Percentiles rank a stretch among this genome's conserved stretches.
These are phyloP conservation scores for Ibidorhyncha struthersii DNA, from an alignment of 2,113 vertebrate species.

Conservation along the genomic window DNA sequence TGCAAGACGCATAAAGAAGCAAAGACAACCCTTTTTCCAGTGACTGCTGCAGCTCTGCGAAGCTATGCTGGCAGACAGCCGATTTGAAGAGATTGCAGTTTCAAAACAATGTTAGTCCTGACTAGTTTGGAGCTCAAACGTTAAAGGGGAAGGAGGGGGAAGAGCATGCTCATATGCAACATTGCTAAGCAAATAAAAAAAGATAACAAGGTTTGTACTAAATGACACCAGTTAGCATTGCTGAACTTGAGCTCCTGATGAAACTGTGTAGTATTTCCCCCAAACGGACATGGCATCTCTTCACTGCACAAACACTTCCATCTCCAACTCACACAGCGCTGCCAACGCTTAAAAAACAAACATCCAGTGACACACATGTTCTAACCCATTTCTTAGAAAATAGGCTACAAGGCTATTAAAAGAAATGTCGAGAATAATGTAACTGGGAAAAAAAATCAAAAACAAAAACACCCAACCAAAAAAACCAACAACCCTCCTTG, in stretches of 20 bases:
- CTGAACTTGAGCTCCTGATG: conserved; percentile 15
- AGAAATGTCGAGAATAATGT: conserved; percentile 33
- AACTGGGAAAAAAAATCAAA: background rate
- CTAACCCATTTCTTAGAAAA: conserved; percentile 66
- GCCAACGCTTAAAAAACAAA: conserved; percentile 62
- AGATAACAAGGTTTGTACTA: conserved; percentile 8
- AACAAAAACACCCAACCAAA: background rate
- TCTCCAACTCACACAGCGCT: conserved; percentile 41
- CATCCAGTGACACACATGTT: conserved; percentile 55
- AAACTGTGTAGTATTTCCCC: conserved; percentile 33
- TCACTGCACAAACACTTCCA: conserved; percentile 48
- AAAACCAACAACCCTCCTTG: background rate
- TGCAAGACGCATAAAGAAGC: background rate
- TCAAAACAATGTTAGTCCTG: conserved; percentile 27
- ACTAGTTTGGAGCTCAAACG: background rate
- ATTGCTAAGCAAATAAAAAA: conserved; percentile 41
- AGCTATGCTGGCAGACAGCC: conserved; percentile 20
- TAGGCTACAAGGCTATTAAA: conserved; percentile 54
- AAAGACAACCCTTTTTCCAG: background rate
- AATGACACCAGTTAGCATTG: background rate
- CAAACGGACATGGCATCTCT: conserved; percentile 31
- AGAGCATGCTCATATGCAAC: background rate
- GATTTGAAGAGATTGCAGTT: conserved; percentile 48
- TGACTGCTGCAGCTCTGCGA: conserved; percentile 6
- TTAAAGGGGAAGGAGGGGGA: background rate